phyloP scores from a whole-genome alignment of 2,113 vertebrate species.

The Columbina picui region DNA sequence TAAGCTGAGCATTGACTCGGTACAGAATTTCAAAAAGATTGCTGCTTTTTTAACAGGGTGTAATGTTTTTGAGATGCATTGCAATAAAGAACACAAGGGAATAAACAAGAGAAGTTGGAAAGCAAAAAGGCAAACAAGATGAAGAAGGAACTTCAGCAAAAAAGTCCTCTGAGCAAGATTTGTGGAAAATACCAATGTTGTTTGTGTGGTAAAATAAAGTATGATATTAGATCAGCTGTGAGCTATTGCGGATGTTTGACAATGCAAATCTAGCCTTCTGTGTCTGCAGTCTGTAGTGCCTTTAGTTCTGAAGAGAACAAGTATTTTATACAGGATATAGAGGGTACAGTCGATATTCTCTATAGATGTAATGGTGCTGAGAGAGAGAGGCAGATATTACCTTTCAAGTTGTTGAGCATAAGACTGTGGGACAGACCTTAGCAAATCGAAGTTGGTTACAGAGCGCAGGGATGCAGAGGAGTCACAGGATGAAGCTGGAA shows the following conservation, averaged over 20 bases:
- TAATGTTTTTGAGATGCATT: not conserved
- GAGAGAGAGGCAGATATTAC: not conserved
- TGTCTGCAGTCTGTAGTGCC: not conserved
- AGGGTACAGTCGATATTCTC: not conserved
- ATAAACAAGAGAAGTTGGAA: not conserved
- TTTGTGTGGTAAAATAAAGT: conserved; percentile 13
- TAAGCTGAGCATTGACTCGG: not conserved
- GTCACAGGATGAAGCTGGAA: not conserved
- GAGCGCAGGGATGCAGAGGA: not conserved
- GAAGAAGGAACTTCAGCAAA: conserved; percentile 43
- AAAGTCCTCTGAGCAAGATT: conserved; percentile 22
- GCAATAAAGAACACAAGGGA: not conserved
- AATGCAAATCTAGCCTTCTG: not conserved
- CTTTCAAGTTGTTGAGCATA: not conserved
- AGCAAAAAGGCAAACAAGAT: not conserved
- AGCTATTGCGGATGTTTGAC: not conserved
- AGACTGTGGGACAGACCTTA: not conserved
- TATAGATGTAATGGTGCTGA: not conserved
- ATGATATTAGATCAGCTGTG: conserved; percentile 30
- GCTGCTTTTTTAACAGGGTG: not conserved
- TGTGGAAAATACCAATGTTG: conserved; percentile 60
- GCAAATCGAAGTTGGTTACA: not conserved
- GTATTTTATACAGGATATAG: not conserved
- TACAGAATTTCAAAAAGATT: not conserved
- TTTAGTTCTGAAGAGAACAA: not conserved